Evolutionary conservation across 1,140 invertebrate species (phyloP), one percentile per base, ranked within the genome.

Genomic region (Drosophila ananassae): DNA sequence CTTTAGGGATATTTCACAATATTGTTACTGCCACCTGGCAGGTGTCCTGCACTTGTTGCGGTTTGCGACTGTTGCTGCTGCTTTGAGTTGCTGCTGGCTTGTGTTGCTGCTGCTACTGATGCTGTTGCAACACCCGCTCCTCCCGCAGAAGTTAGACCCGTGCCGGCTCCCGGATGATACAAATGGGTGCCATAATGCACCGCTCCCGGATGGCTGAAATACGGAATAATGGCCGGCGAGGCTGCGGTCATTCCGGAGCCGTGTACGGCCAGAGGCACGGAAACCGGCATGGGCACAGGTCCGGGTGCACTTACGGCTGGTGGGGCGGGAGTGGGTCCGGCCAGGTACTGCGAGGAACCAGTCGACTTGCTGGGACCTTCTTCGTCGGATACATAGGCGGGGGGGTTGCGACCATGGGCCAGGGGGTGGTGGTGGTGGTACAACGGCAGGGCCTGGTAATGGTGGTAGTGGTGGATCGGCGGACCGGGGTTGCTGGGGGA

Each of bases 101-200:
- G 22, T 61, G 59, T 10, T 56, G 41, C 55, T 57, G 52, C 32
- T 52, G 25, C 22, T 52, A 21, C 22, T 39, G 37, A 13, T 64
- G 64, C 44, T 53, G 57, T 10, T 62, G 48, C 47, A 21, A 28
- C 25, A 28, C 25, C 25, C 5, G 24, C 28, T 55, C 32, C 13
- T 47, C 62, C 28, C 51, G 74, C 37, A 24, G 37, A 21, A 0
- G 61, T 41, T 56, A 71, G n/a, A 13, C 66, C 56, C n/a, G 77
- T 53, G 21, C 51, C 73, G 10, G 41, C 67, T 55, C 75, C 69
- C 50, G 89, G 89, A 50, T 91, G 84, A 48, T 83, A 83, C 52
- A 91, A 68, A 60, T 91, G 89, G 39, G 89, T 89, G 53, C 89
- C 87, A 58, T 91, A 91, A 64, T 89, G 89, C 57, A 91, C 79